These are phyloP conservation scores for Dichetophora obliterata DNA, from an alignment of 2,888 invertebrate species.

Conservation along the genomic window DNA sequence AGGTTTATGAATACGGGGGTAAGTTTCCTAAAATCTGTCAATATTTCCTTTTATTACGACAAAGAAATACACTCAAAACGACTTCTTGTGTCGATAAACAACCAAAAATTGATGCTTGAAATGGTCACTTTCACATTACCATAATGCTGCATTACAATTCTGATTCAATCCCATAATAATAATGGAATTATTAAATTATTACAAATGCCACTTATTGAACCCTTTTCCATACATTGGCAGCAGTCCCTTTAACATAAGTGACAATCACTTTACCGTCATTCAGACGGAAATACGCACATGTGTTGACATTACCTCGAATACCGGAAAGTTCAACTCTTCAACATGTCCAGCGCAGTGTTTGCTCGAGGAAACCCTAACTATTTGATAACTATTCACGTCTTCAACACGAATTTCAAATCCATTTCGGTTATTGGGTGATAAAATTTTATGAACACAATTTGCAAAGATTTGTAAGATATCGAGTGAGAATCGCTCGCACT, in stretches of 20 bases:
- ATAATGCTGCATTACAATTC: constrained; percentile 23
- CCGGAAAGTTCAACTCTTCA: neutral
- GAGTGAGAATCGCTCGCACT: neutral
- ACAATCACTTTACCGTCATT: neutral
- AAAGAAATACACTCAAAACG: constrained; percentile 2
- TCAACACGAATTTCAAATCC: constrained; percentile 40
- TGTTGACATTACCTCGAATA: neutral
- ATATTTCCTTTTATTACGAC: neutral
- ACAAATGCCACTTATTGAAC: neutral
- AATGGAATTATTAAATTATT: constrained; percentile 28
- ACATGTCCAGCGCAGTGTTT: neutral
- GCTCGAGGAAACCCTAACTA: neutral
- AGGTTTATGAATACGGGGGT: no score
- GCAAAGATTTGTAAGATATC: constrained; percentile 43
- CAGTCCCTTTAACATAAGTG: neutral
- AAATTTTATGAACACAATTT: constrained; percentile 53
- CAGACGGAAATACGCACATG: neutral
- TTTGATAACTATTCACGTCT: neutral
- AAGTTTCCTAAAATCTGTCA: no score
- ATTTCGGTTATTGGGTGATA: constrained; percentile 53
- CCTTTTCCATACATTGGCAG: neutral
- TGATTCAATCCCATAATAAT: constrained; percentile 32
- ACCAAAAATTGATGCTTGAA: constrained; percentile 26
- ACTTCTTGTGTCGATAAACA: constrained; percentile 47
- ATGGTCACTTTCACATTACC: constrained; percentile 36